phyloP scores from a whole-genome alignment of 2,113 vertebrate species.

The Turnix velox region DNA sequence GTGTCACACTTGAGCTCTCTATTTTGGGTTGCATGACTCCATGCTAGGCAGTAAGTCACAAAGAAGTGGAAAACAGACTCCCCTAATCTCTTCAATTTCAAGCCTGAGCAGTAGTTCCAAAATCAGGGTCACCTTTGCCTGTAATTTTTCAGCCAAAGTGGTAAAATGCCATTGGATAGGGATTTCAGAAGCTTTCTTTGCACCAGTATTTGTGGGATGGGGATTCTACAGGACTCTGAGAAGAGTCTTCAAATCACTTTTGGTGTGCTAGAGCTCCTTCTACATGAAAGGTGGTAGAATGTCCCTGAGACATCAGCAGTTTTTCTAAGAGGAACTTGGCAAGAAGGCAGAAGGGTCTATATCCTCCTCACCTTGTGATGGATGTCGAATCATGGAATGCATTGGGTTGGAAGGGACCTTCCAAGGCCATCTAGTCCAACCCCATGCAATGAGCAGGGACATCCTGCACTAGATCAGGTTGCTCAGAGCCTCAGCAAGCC shows the following conservation, averaged over 20 bases:
- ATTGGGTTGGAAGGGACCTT: too few species aligned
- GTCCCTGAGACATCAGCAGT: background rate
- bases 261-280: background rate
- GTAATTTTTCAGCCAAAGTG: background rate
- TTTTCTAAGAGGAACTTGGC: background rate
- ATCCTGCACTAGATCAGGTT: too few species aligned
- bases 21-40: background rate
- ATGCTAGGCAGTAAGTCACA: background rate
- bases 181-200: background rate
- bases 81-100: background rate
- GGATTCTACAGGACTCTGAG: background rate
- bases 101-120: background rate
- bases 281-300: background rate
- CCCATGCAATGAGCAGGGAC: too few species aligned
- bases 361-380: background rate
- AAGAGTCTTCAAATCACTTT: background rate
- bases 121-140: background rate
- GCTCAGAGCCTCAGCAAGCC: too few species aligned
- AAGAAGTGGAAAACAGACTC: background rate
- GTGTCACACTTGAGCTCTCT: background rate
- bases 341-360: background rate
- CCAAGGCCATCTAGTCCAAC: too few species aligned
- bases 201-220: background rate
- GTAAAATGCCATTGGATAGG: background rate
- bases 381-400: too few species aligned